Conservation (phyloP, 1,140 invertebrate species). For the Amyelois transitella region DNA sequence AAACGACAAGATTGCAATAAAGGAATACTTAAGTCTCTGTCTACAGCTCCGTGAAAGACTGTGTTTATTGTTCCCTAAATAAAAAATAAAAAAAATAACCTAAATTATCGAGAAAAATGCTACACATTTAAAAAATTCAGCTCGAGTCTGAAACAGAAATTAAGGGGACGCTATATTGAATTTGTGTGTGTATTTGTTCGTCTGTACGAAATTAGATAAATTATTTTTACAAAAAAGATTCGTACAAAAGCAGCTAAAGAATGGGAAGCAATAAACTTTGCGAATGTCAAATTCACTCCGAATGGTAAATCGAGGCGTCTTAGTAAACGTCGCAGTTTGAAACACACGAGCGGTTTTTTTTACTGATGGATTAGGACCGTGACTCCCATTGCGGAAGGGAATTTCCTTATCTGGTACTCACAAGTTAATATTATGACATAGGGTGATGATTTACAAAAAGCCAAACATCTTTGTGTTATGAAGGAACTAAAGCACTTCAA, state of each 20-base stretch:
- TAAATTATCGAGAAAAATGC: background rate
- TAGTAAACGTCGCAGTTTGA: constrained; percentile 17
- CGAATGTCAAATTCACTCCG: constrained; percentile 50
- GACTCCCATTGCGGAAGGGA: no score
- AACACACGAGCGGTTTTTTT: constrained; percentile 2
- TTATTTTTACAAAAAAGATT: constrained; percentile 49
- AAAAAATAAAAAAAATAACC: background rate
- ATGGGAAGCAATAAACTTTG: constrained; percentile 46
- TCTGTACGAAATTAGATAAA: constrained; percentile 56
- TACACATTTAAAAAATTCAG: background rate
- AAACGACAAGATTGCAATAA: no score
- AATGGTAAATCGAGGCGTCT: constrained; percentile 43
- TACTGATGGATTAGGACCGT: background rate
- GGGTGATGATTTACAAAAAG: no score
- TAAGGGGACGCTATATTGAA: constrained; percentile 2
- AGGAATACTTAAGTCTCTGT: no score
- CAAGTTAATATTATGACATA: no score
- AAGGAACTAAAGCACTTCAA: no score
- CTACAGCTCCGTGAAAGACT: no score
- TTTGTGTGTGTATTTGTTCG: constrained; percentile 7
- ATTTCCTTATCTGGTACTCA: no score
- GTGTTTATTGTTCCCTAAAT: background rate
- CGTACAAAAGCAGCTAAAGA: constrained; percentile 30
- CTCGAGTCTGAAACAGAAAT: background rate
- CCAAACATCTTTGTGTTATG: no score